A percentile compares a stretch with the other conserved stretches of the same genome.
Conservation (phyloP, 2,113 vertebrate genomes). For the Oreochromis niloticus region DNA sequence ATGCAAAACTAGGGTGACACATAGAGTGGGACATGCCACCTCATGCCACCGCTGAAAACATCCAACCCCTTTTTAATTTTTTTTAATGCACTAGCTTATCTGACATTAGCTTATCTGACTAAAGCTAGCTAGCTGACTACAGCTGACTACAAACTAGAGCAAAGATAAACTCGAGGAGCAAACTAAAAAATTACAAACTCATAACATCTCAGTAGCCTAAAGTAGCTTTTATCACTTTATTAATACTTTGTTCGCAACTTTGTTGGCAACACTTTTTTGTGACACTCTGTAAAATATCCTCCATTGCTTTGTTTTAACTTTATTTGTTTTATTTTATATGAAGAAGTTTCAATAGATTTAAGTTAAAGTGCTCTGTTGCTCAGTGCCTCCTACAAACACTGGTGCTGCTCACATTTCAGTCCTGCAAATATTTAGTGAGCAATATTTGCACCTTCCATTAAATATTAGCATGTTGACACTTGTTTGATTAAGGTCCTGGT, state of each 20-base stretch:
- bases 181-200: background rate
- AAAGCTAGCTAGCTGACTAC: background rate
- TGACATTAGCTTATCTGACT: background rate
- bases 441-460: background rate
- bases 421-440: background rate
- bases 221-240: background rate
- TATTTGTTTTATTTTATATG: background rate
- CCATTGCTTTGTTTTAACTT: background rate
- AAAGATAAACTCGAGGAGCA: background rate
- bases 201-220: background rate
- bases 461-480: background rate
- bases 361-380: background rate
- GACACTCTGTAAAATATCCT: background rate
- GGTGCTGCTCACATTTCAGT: background rate
- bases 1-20: background rate
- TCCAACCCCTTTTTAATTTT: background rate
- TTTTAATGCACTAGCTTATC: background rate
- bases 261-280: background rate
- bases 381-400: background rate
- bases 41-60: background rate
- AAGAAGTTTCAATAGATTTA: background rate
- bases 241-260: background rate
- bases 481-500: background rate
- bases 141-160: background rate
- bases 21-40: background rate